These are phyloP conservation scores for Resseliella maxima DNA, from an alignment of 2,888 invertebrate genomes.

Conservation along the genomic window DNA sequence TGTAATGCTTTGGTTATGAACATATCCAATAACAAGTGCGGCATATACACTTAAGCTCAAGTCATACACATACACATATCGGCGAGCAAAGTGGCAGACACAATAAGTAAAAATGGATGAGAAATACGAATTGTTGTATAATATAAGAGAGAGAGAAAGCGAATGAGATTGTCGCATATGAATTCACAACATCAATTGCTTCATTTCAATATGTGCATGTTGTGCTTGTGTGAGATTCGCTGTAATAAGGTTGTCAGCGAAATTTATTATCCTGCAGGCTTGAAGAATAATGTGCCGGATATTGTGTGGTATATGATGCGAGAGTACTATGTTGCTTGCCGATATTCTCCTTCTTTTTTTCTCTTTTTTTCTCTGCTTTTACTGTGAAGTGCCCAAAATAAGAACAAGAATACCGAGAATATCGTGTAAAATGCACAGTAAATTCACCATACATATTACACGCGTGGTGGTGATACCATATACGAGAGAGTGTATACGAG, in stretches of 20 bases:
- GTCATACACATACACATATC: background rate
- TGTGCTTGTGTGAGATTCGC: background rate
- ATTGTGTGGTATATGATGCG: constrained; percentile 8
- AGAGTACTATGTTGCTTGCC: background rate
- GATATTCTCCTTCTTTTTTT: too few relatives aligned
- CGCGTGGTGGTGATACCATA: too few relatives aligned
- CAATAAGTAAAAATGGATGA: background rate
- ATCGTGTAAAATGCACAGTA: too few relatives aligned
- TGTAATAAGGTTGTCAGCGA: constrained; percentile 53
- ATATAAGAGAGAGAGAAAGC: background rate
- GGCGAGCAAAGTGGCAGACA: background rate
- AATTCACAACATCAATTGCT: constrained; percentile 36
- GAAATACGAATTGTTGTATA: background rate
- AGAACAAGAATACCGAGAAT: too few relatives aligned
- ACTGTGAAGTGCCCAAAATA: too few relatives aligned
- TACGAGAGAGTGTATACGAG: too few relatives aligned
- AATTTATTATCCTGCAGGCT: constrained; percentile 49
- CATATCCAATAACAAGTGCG: constrained; percentile 29
- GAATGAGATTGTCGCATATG: background rate
- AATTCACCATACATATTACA: too few relatives aligned
- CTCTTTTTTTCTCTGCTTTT: too few relatives aligned
- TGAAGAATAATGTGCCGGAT: constrained; percentile 49
- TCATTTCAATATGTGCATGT: constrained; percentile 32
- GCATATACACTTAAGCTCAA: constrained; percentile 17
- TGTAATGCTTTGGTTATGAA: constrained; percentile 45